phyloP scores from a whole-genome alignment of 2,888 invertebrate species.

The Tryphoninae sp. region DNA sequence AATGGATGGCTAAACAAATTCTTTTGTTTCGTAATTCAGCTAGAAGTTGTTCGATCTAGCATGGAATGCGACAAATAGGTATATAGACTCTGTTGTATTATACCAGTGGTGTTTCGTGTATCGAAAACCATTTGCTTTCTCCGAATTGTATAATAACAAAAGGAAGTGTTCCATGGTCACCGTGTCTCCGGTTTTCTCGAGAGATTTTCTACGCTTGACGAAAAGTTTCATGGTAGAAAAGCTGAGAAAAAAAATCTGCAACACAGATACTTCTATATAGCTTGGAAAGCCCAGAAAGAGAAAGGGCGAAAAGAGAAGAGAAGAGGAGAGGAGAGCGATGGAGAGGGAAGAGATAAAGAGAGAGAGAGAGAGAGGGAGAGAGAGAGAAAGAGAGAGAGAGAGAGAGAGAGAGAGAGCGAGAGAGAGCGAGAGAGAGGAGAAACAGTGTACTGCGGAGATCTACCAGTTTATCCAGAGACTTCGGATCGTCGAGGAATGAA shows the following conservation, averaged over 20 bases:
- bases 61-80: conserved; percentile 6
- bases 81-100: neutral
- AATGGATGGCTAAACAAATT: no score
- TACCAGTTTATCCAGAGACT: conserved; percentile 54
- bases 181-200: conserved; percentile 10
- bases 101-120: conserved; percentile 30
- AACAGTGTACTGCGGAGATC: conserved; percentile 4
- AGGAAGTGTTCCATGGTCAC: conserved; percentile 47
- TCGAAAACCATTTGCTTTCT: conserved; percentile 56
- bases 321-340: neutral
- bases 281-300: neutral
- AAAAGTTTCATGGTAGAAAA: conserved; percentile 39
- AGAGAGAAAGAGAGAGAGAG: neutral
- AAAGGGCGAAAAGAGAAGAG: neutral
- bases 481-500: conserved; percentile 56
- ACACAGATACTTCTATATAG: conserved; percentile 9
- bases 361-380: conserved; percentile 1
- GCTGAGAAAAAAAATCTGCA: conserved; percentile 21
- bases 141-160: conserved; percentile 25
- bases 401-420: neutral
- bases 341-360: conserved; percentile 10
- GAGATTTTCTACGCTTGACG: conserved; percentile 26
- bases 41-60: neutral
- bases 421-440: neutral
- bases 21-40: neutral